Conservation (phyloP, 2,888 invertebrate species). For the Coenonympha glycerion region DNA sequence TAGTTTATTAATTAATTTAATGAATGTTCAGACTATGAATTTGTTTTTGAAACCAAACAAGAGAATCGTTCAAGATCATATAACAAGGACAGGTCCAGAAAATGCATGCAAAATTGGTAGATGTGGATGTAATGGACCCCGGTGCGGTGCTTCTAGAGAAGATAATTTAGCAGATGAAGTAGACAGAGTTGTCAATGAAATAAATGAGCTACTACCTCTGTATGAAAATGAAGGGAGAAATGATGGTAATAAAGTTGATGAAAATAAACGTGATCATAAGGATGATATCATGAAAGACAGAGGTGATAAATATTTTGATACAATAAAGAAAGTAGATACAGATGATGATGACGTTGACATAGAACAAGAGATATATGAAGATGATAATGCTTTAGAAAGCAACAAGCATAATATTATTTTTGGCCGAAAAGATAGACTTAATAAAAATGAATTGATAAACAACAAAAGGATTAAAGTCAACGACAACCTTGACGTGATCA, state of each 20-base stretch:
- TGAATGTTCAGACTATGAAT: constrained; percentile 28
- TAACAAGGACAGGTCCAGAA: neutral
- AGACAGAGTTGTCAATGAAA: constrained; percentile 25
- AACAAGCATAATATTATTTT: neutral
- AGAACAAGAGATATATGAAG: neutral
- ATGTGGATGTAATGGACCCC: constrained; percentile 26
- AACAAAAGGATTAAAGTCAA: neutral
- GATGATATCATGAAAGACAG: neutral
- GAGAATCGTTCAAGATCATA: constrained; percentile 2
- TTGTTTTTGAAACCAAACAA: constrained; percentile 20
- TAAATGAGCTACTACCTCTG: constrained; percentile 28
- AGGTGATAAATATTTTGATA: neutral
- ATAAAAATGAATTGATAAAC: neutral
- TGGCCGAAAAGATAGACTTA: neutral
- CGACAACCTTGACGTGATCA: constrained; percentile 38
- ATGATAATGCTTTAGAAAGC: neutral
- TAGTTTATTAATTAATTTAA: constrained; percentile 20
- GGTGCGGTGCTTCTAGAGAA: constrained; percentile 17
- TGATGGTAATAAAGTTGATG: neutral
- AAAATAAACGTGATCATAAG: constrained; percentile 6
- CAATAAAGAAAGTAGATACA: neutral
- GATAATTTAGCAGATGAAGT: constrained; percentile 27
- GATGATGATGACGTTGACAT: neutral
- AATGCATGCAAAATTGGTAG: constrained; percentile 27
- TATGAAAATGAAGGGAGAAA: too few species aligned